phyloP scores from a whole-genome alignment of 1,140 invertebrate genomes.

The Diorhabda carinulata region DNA sequence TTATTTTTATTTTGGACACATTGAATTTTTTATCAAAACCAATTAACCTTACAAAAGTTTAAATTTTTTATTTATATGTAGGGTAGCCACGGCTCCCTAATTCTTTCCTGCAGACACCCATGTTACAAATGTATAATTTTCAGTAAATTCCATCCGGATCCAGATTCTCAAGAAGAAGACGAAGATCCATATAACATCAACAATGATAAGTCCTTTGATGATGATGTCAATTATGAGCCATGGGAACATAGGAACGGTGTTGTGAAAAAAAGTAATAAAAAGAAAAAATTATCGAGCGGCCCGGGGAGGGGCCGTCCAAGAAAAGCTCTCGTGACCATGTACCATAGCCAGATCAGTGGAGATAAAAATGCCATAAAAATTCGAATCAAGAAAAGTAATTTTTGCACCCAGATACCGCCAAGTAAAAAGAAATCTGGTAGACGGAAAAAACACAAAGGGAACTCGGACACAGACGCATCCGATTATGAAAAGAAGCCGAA shows the following conservation, averaged over 20 bases:
- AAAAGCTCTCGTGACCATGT: slow-evolving; percentile 46
- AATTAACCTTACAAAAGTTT: too few species aligned
- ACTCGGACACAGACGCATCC: slow-evolving; percentile 50
- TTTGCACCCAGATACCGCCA: slow-evolving; percentile 38
- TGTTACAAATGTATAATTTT: too few species aligned
- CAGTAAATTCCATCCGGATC: background rate
- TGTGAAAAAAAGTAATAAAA: slow-evolving; percentile 28
- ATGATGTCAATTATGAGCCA: slow-evolving; percentile 23
- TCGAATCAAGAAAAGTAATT: slow-evolving; percentile 58
- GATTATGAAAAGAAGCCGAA: slow-evolving; percentile 51
- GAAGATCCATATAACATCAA: slow-evolving; percentile 23
- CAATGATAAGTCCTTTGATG: slow-evolving; percentile 24
- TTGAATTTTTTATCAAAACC: too few species aligned
- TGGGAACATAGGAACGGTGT: slow-evolving; percentile 31
- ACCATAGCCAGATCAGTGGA: slow-evolving; percentile 57
- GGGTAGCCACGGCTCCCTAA: too few species aligned
- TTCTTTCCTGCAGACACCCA: too few species aligned
- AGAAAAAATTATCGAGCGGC: slow-evolving; percentile 29
- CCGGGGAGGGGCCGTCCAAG: slow-evolving; percentile 41
- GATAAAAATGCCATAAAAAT: slow-evolving; percentile 62
- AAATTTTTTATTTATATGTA: too few species aligned
- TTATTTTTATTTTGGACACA: too few species aligned
- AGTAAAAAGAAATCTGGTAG: slow-evolving; percentile 50
- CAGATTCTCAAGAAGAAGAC: slow-evolving; percentile 19
- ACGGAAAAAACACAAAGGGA: slow-evolving; percentile 48